Conservation (phyloP, 2,888 invertebrate species). For the Melipona bicolor region DNA sequence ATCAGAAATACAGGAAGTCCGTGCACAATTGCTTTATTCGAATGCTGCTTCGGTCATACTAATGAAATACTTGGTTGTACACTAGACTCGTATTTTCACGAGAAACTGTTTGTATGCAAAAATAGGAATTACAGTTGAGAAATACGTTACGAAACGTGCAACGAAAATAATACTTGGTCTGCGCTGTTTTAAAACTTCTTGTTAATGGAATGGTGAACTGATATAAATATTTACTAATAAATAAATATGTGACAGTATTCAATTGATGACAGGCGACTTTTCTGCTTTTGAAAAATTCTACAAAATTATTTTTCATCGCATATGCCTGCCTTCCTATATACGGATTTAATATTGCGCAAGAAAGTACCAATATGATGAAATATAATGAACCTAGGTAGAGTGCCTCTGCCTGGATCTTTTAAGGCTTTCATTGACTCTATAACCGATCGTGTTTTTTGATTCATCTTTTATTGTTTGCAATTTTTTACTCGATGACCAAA, state of each 20-base stretch:
- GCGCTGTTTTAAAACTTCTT: not conserved
- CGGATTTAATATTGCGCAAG: no score
- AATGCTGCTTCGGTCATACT: not conserved
- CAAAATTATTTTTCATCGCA: no score
- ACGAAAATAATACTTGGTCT: not conserved
- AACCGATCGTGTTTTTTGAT: no score
- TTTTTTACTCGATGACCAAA: not conserved
- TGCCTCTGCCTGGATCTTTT: no score
- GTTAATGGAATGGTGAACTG: not conserved
- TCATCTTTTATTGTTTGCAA: not conserved
- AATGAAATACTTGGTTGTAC: not conserved
- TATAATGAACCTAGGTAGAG: no score
- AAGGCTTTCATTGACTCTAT: no score
- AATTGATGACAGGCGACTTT: no score
- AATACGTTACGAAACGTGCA: not conserved
- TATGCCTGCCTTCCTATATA: no score
- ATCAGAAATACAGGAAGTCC: conserved; percentile 12
- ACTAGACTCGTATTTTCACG: not conserved
- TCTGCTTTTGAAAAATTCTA: no score
- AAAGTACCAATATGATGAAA: no score
- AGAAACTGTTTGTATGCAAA: not conserved
- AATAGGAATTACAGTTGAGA: not conserved
- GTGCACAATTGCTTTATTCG: conserved; percentile 25
- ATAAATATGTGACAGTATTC: no score
- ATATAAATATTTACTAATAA: not conserved